phyloP scores from a whole-genome alignment of 2,113 vertebrate genomes.

The Balaeniceps rex region DNA sequence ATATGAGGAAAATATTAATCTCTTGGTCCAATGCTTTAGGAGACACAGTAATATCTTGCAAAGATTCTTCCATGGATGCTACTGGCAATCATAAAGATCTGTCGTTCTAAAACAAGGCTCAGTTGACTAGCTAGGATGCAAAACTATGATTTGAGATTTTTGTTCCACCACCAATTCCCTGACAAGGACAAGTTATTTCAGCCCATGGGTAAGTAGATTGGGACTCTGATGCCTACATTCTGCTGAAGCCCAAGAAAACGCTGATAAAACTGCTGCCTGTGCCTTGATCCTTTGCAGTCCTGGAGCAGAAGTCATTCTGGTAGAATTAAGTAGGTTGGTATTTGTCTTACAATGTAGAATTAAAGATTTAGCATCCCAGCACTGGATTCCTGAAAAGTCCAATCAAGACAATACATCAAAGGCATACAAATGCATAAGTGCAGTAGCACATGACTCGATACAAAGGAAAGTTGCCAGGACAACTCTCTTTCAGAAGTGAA shows the following conservation, averaged over 20 bases:
- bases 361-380: background rate
- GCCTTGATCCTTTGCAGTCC: background rate
- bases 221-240: background rate
- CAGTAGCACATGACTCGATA: background rate
- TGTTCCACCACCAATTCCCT: background rate
- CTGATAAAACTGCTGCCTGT: background rate
- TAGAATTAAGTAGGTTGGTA: slow-evolving; percentile 24
- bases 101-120: background rate
- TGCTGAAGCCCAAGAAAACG: background rate
- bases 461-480: slow-evolving; percentile 1
- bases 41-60: background rate
- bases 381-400: slow-evolving; percentile 15
- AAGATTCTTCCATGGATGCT: background rate
- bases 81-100: background rate
- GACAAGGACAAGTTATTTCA: background rate
- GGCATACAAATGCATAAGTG: background rate
- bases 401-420: background rate
- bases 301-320: slow-evolving; percentile 9
- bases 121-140: background rate
- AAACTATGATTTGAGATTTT: background rate
- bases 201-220: background rate
- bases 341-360: slow-evolving; percentile 14
- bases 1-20: background rate
- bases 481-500: background rate
- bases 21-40: background rate